Evolutionary conservation across 2,888 invertebrate genomes (phyloP).

Genomic region (Rotaria sp.): DNA sequence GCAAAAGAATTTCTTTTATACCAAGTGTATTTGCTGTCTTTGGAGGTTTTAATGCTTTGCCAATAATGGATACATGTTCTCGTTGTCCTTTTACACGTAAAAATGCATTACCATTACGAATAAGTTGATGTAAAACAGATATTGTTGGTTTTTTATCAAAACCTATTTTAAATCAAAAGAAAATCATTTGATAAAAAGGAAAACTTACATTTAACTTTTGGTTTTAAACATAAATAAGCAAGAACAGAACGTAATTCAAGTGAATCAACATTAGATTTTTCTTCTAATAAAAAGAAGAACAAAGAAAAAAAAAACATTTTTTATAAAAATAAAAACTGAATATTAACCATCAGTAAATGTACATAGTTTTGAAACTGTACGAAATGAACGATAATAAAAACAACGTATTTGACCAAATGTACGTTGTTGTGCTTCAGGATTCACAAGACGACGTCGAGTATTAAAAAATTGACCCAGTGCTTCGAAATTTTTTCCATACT

Average conservation of each 20-base stretch:
- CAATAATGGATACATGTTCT: constrained; percentile 16
- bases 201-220: constrained; percentile 18
- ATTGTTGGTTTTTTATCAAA: constrained; percentile 28
- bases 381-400: constrained; percentile 28
- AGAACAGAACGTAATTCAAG: constrained; percentile 26
- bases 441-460: not conserved
- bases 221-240: constrained; percentile 26
- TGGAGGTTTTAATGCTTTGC: constrained; percentile 21
- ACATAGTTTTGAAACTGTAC: constrained; percentile 29
- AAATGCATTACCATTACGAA: constrained; percentile 22
- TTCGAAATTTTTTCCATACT: constrained; percentile 28
- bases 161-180: not conserved
- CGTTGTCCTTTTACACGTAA: constrained; percentile 11
- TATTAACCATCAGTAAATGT: constrained; percentile 5
- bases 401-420: constrained; percentile 14
- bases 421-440: constrained; percentile 30
- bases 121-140: not conserved
- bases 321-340: not conserved
- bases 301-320: not conserved
- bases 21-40: not conserved
- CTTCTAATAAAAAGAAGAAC: not conserved
- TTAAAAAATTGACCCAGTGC: constrained; percentile 24
- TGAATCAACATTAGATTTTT: not conserved
- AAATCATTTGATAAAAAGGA: not conserved
- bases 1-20: not conserved